phyloP scores from a whole-genome alignment of 1,140 invertebrate genomes.

The Panulirus ornatus region DNA sequence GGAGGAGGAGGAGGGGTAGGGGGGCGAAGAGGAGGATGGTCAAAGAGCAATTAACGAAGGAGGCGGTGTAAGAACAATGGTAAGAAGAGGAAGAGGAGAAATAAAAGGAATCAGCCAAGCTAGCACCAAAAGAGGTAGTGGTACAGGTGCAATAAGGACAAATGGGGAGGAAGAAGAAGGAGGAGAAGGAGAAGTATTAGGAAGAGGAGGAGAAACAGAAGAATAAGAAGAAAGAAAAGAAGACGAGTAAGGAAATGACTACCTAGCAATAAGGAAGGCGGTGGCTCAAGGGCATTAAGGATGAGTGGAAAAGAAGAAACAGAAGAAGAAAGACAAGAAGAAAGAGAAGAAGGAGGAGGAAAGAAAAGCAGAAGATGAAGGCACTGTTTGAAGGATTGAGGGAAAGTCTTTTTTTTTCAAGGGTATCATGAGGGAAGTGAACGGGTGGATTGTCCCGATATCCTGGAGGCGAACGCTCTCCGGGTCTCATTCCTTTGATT shows the following conservation, averaged over 20 bases:
- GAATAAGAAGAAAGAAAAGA: not conserved
- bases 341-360: conserved; percentile 15
- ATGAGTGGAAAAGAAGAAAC: not conserved
- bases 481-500: conserved; percentile 48
- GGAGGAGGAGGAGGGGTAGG: not conserved
- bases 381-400: conserved; percentile 37
- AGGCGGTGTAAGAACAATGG: no score
- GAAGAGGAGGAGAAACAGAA: no score
- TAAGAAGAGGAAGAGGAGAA: no score
- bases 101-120: no score
- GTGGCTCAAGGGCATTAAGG: no score
- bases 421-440: conserved; percentile 10
- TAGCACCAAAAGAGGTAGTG: no score
- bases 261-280: no score
- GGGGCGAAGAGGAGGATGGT: not conserved
- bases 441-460: conserved; percentile 36
- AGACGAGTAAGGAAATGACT: no score
- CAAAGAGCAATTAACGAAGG: not conserved
- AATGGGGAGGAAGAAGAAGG: not conserved
- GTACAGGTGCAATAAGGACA: no score
- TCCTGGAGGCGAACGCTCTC: conserved; percentile 27
- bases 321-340: not conserved
- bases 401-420: conserved; percentile 45
- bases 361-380: not conserved
- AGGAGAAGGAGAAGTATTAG: not conserved